Conservation (phyloP, 2,797 vertebrate species). For the Crocidura indochinensis region DNA sequence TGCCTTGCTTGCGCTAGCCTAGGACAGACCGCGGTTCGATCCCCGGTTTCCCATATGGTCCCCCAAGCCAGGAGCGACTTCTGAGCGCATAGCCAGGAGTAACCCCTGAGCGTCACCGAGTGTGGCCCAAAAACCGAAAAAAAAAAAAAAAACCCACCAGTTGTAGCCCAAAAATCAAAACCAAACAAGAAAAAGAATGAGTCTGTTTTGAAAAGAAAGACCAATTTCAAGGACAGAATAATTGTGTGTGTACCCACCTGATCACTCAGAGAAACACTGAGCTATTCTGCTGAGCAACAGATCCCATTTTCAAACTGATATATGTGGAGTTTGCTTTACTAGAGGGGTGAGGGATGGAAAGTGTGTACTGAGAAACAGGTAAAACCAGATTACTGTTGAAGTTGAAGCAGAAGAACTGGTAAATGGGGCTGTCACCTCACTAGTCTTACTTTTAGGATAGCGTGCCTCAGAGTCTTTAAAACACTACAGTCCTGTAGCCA, state of each 20-base stretch:
- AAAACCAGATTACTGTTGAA: neutral
- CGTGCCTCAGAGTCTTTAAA: neutral
- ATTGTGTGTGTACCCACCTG: neutral
- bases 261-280: neutral
- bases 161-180: too few relatives aligned
- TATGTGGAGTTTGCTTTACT: neutral
- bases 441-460: neutral
- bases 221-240: neutral
- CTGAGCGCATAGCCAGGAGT: too few relatives aligned
- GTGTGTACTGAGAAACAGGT: neutral
- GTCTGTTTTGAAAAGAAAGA: too few relatives aligned
- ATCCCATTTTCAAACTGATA: neutral
- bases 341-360: neutral
- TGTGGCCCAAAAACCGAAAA: too few relatives aligned
- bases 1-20: too few relatives aligned
- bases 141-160: too few relatives aligned
- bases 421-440: neutral
- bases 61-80: too few relatives aligned
- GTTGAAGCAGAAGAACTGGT: neutral
- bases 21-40: too few relatives aligned
- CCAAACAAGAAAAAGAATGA: too few relatives aligned
- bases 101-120: too few relatives aligned
- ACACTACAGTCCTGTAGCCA: neutral
- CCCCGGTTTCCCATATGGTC: too few relatives aligned
- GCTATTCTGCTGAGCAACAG: slow-evolving; percentile 11